These are phyloP conservation scores for Heptranchias perlo DNA, from an alignment of 2,113 vertebrate genomes.

Conservation along the genomic window DNA sequence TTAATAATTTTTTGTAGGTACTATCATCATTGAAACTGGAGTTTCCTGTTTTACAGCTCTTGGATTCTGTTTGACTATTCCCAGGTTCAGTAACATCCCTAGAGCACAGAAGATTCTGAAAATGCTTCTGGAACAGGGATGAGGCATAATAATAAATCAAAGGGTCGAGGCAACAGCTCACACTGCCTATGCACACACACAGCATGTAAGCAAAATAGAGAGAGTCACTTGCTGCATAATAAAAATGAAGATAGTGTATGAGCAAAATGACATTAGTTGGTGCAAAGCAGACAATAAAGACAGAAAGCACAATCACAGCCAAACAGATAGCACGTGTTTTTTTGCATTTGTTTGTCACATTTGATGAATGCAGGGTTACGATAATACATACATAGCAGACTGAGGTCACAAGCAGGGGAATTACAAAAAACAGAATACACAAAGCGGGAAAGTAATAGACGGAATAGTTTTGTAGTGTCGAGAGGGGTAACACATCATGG, in stretches of 20 bases:
- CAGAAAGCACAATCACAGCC: slow-evolving; percentile 71
- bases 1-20: slow-evolving; percentile 11
- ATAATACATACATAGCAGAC: slow-evolving; percentile 76
- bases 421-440: slow-evolving; percentile 76
- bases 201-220: slow-evolving; percentile 81
- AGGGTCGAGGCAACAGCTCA: slow-evolving; percentile 88
- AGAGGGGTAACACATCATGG: slow-evolving; percentile 73
- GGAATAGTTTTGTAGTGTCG: slow-evolving; percentile 63
- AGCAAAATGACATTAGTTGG: slow-evolving; percentile 85
- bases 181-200: slow-evolving; percentile 74
- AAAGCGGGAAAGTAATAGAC: slow-evolving; percentile 79
- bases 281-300: slow-evolving; percentile 83
- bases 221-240: slow-evolving; percentile 52
- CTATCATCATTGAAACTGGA: background rate
- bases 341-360: slow-evolving; percentile 62
- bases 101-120: slow-evolving; percentile 59
- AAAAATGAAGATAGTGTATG: slow-evolving; percentile 70
- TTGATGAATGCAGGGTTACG: slow-evolving; percentile 66
- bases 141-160: slow-evolving; percentile 91
- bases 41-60: slow-evolving; percentile 10
- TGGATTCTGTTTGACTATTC: slow-evolving; percentile 40
- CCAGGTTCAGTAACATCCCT: slow-evolving; percentile 51
- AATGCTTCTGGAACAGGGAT: slow-evolving; percentile 79
- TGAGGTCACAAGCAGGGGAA: slow-evolving; percentile 71
- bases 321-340: slow-evolving; percentile 77